A percentile compares a stretch with the other conserved stretches of the same genome.
Evolutionary conservation across 2,113 vertebrate genomes (phyloP).

Genomic region (Dryoscopus gambensis): DNA sequence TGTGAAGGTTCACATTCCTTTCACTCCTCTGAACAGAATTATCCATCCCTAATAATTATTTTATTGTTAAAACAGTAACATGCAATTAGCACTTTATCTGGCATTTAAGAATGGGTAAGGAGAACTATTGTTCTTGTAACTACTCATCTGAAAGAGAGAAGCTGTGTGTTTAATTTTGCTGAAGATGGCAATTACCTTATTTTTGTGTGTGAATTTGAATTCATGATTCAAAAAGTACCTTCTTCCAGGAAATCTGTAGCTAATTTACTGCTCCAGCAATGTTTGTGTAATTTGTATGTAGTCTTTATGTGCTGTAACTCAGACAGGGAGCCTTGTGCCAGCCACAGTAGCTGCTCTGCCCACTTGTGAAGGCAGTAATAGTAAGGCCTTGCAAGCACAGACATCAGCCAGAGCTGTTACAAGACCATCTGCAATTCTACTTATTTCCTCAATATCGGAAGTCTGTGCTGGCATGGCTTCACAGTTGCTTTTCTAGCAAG

Average conservation of each 20-base stretch:
- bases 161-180: not conserved
- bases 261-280: not conserved
- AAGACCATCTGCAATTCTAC: not conserved
- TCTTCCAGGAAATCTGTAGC: not conserved
- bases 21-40: conserved; percentile 19
- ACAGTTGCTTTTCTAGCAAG: not conserved
- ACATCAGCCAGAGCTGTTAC: not conserved
- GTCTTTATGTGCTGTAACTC: not conserved
- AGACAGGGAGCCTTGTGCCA: not conserved
- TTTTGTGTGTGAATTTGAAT: not conserved
- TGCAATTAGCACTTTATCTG: conserved; percentile 42
- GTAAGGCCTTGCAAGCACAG: not conserved
- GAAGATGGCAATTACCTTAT: not conserved
- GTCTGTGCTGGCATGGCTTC: not conserved
- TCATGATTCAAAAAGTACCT: not conserved
- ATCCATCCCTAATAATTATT: conserved; percentile 29
- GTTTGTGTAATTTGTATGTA: not conserved
- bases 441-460: not conserved
- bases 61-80: conserved; percentile 31
- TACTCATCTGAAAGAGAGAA: not conserved
- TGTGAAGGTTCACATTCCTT: not conserved
- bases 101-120: not conserved
- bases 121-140: conserved; percentile 18
- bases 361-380: not conserved
- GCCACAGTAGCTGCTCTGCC: not conserved